Evolutionary conservation across 2,888 invertebrate genomes (phyloP), one percentile per base, ranked within the genome.

Genomic region (Cheilosia pagana): DNA sequence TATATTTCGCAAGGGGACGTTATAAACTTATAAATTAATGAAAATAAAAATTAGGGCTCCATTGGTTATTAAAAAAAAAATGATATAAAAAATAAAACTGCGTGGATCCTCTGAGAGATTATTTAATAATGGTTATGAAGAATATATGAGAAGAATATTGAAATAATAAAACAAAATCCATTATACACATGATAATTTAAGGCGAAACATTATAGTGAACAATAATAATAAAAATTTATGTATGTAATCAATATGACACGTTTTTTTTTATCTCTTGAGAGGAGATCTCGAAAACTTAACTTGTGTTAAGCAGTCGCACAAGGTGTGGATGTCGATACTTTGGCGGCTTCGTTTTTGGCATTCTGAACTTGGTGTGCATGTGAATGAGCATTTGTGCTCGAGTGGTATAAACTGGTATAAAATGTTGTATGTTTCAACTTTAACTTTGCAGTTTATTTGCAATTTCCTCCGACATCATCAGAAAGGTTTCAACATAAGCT

Each of bases 171-270:
- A 50, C 39, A 31, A 63, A 77, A 75, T 79, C 68, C 74, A 83
- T 79, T 83, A 83, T 83, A 83, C 79, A 83, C 83, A 74, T 68
- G 43, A 68, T 79, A 79, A 79, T 59, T 79, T 79, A 83, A 79
- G 83, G 63, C 65, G 43, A 70, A 78, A 74, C 68, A 83, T 83
- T 79, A 63, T 71, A 85, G 75, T 75, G 85, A 85, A 81, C 81
- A 81, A 85, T 85, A 86, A 85, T 76, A 86, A 87, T 85, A 87
- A 85, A 81, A 81, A 87, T 78, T 77, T 83, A 85, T 86, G 86
- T 86, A 87, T 86, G 87, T 87, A 87, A 70, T 81, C 87, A 81
- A 83, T 16, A 0, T n/a, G 43, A 45, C 10, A 19, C 3, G 45
- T 19, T 45, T 45, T 45, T 16, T 45, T 43, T 1, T 41, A 5